Base-by-base conservation (phyloP, 2,797 vertebrate genomes). In the Ptychobarbus kaznakovi region DNA sequence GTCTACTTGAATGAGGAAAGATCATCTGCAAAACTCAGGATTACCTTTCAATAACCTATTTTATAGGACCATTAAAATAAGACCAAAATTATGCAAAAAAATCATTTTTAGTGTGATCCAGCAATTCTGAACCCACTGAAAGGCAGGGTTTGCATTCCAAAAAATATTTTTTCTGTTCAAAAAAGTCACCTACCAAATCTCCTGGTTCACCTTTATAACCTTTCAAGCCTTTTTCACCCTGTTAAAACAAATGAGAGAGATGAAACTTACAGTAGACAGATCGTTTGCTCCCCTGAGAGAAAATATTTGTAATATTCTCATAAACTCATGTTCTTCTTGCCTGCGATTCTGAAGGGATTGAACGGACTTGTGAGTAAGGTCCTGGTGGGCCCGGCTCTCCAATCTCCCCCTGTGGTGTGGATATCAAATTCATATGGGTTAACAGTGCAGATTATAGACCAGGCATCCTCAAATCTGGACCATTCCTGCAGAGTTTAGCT, bases 161-260 rank as follows among this genome's bases (percentile, higher is more conserved):
- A 20, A 53, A 75, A 2, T 0, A 1, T 8, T 8, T 66, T 11
- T 6, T 70, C 11, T 35, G 8, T 61, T n/a, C 4, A 22, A n/a
- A 61, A 58, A 38, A 61, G 0, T 66, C 12, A 94, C 95, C 92
- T 94, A 98, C 98, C 70, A 1, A 13, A 75, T 94, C 51, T 90
- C 98, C 98, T 6, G 0, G 80, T 65, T 95, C 94, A 86, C 98
- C 98, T 87, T 90, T 91, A 0, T 87, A 69, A 25, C 98, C 98
- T 84, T 94, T 96, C 0, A 90, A 87, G 49, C 97, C 97, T 40
- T 91, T 89, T 0, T 82, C 5, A 3, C 97, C 97, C 97, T 99
- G 88, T 81, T 81, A 32, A 80, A 32, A 28, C 28, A 46, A 80
- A 80, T 3, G 15, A 66, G 4, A 32, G 20, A 49, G 38, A 46